Evolutionary conservation across 2,888 invertebrate species (phyloP).

Genomic region (Acanthococcus lagerstroemiae): DNA sequence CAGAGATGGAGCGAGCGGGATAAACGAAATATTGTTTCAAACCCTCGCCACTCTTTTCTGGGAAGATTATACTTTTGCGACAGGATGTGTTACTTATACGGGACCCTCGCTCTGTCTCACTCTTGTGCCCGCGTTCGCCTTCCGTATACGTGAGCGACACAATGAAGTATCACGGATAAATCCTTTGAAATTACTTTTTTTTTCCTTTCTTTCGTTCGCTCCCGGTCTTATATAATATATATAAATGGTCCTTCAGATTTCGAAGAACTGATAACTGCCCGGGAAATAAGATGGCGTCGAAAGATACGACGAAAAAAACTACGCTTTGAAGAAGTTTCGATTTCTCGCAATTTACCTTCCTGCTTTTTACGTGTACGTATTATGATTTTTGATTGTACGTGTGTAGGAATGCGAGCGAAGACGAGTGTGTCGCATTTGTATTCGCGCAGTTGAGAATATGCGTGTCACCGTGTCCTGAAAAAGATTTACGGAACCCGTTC

Average conservation of each 20-base stretch:
- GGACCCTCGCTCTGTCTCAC: not conserved
- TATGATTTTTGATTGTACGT: too few species aligned
- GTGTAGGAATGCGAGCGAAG: too few species aligned
- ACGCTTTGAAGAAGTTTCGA: not conserved
- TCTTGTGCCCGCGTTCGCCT: not conserved
- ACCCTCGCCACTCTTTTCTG: not conserved
- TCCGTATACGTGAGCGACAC: conserved; percentile 19
- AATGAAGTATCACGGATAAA: conserved; percentile 22
- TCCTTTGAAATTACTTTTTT: conserved; percentile 28
- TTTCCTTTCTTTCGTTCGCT: too few species aligned
- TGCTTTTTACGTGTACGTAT: not conserved
- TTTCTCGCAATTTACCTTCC: not conserved
- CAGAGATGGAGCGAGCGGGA: conserved; percentile 3
- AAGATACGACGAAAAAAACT: not conserved
- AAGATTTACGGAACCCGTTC: too few species aligned
- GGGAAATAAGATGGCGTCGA: not conserved
- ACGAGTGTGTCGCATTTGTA: too few species aligned
- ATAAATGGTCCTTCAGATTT: conserved; percentile 27
- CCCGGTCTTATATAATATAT: too few species aligned
- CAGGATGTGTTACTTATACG: conserved; percentile 1
- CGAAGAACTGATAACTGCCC: conserved; percentile 14
- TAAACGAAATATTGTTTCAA: conserved; percentile 27
- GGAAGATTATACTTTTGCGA: not conserved
- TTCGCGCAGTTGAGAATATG: too few species aligned
- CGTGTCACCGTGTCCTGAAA: too few species aligned